These are phyloP conservation scores for Phalacrocorax brasilianus DNA, from an alignment of 2,113 vertebrate genomes.

Conservation along the genomic window DNA sequence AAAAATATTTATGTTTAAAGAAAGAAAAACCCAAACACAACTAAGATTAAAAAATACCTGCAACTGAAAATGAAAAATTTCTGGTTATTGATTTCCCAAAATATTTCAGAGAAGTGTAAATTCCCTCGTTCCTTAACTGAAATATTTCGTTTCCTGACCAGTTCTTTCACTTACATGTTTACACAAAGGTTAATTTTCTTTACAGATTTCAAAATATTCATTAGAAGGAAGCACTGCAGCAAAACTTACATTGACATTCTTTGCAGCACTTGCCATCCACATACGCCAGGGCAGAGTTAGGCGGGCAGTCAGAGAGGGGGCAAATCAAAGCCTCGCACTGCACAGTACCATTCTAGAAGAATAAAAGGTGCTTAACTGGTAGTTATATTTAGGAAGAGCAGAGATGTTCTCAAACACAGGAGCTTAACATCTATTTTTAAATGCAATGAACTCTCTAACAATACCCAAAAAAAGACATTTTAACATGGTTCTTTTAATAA, in stretches of 20 bases:
- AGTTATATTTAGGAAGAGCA: not conserved
- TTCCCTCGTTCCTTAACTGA: not conserved
- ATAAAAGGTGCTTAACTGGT: constrained; percentile 13
- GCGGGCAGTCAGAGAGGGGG: constrained; percentile 82
- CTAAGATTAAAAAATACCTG: not conserved
- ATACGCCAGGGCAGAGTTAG: constrained; percentile 82
- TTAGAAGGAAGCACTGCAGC: not conserved
- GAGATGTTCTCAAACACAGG: not conserved
- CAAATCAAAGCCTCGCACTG: constrained; percentile 90
- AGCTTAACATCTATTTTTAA: constrained; percentile 19
- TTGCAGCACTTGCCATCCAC: constrained; percentile 93
- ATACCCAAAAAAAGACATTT: not conserved
- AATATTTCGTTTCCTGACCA: not conserved
- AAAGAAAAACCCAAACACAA: not conserved
- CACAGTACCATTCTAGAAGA: constrained; percentile 89
- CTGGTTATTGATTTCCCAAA: not conserved
- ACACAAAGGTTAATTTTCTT: not conserved
- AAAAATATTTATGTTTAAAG: not conserved
- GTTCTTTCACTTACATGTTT: not conserved
- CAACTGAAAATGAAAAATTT: not conserved
- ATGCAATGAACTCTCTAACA: not conserved
- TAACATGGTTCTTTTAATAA: not conserved
- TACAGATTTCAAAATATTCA: not conserved
- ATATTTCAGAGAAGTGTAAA: not conserved
- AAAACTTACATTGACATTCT: constrained; percentile 91